A percentile compares a stretch with the other conserved stretches of the same genome.
phyloP scores from a whole-genome alignment of 2,113 vertebrate genomes.

The Channa argus region DNA sequence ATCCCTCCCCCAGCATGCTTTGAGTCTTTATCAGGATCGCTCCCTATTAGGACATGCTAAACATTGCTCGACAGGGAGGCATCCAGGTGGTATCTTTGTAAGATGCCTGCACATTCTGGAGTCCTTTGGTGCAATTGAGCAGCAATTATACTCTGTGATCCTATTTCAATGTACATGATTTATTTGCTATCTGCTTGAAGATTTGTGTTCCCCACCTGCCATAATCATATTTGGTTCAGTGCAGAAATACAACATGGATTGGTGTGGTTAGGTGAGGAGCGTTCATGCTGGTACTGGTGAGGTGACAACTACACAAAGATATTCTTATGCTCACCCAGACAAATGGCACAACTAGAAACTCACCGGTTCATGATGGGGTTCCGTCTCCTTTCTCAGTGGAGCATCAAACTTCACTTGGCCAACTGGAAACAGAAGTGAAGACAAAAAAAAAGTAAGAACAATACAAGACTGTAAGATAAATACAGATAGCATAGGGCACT shows the following conservation, averaged over 20 bases:
- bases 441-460: background rate
- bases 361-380: constrained; percentile 96
- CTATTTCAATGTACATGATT: no score
- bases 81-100: background rate
- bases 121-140: background rate
- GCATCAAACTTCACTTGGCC: constrained; percentile 97
- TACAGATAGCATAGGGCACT: background rate
- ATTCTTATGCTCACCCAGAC: background rate
- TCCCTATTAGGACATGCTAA: background rate
- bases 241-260: constrained; percentile 6
- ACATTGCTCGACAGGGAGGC: background rate
- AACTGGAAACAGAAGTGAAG: constrained; percentile 48
- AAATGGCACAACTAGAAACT: constrained; percentile 67
- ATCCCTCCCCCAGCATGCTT: background rate
- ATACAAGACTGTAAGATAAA: no score
- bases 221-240: background rate
- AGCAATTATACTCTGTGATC: background rate
- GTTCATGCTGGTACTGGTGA: constrained; percentile 53
- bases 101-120: background rate
- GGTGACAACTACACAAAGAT: constrained; percentile 28
- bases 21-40: background rate
- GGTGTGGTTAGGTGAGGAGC: constrained; percentile 46
- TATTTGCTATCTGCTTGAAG: background rate
- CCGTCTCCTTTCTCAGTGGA: constrained; percentile 95
- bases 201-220: background rate